A percentile compares a stretch with the other conserved stretches of the same genome.
phyloP scores from a whole-genome alignment of 2,888 invertebrate species.

The Aromia moschata region DNA sequence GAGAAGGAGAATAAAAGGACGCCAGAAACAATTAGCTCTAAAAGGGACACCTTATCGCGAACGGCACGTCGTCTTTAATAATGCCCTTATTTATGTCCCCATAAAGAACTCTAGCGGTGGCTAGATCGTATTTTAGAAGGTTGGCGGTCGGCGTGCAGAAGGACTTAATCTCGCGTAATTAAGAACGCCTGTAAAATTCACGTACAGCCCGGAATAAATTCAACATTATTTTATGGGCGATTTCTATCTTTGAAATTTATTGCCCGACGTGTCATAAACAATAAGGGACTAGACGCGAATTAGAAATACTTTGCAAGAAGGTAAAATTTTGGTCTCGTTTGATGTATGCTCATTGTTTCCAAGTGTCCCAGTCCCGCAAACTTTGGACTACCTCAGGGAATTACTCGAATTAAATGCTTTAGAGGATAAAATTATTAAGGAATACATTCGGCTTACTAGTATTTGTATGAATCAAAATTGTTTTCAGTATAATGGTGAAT shows the following conservation, averaged over 20 bases:
- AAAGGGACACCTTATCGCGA: background rate
- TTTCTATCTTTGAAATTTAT: background rate
- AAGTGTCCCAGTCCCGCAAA: too few species aligned
- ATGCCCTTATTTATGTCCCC: background rate
- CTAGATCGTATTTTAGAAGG: constrained; percentile 5
- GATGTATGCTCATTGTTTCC: too few species aligned
- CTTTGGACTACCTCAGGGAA: too few species aligned
- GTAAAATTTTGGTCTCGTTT: too few species aligned
- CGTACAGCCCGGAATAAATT: background rate
- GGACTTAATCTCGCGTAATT: constrained; percentile 1
- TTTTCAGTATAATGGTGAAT: too few species aligned
- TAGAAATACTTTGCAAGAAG: too few species aligned
- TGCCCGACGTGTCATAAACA: constrained; percentile 3
- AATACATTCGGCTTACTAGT: too few species aligned
- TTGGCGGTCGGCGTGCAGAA: background rate
- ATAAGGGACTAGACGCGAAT: background rate
- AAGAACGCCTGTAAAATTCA: background rate
- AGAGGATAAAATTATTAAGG: too few species aligned
- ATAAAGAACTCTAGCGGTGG: background rate
- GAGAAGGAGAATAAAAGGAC: too few species aligned
- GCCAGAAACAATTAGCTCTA: background rate
- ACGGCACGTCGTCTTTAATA: constrained; percentile 1
- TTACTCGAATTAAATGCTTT: too few species aligned
- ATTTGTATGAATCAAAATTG: too few species aligned
- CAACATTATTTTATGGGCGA: constrained; percentile 4